Evolutionary conservation across 2,888 invertebrate genomes (phyloP).

Genomic region (Macrophya alboannulata): DNA sequence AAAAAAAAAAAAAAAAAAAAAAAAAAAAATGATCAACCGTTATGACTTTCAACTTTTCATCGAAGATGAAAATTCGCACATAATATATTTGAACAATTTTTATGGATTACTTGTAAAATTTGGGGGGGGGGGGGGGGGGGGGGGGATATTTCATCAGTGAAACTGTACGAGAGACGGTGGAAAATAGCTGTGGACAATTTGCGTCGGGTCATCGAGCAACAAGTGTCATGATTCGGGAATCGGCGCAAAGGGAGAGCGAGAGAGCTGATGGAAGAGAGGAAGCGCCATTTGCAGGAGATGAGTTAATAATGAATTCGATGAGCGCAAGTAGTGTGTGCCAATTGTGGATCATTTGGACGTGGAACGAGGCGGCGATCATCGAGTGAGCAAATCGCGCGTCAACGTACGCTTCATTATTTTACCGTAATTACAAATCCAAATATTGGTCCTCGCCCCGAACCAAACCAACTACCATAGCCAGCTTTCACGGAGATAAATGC

Average conservation of each 20-base stretch:
- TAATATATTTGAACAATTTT: too few relatives aligned
- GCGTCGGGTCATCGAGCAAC: conserved; percentile 65
- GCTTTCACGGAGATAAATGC: background rate
- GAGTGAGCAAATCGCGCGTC: conserved; percentile 28
- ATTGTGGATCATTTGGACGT: background rate
- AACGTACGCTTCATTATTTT: conserved; percentile 36
- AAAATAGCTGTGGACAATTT: background rate
- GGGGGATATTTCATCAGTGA: background rate
- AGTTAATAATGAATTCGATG: conserved; percentile 61
- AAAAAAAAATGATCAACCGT: background rate
- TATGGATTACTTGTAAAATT: background rate
- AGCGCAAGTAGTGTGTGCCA: conserved; percentile 53
- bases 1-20: conserved; percentile 59
- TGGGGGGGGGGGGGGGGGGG: background rate
- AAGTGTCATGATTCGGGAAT: conserved; percentile 64
- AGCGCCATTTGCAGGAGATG: conserved; percentile 56
- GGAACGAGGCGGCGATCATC: conserved; percentile 6
- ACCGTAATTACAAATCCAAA: conserved; percentile 44
- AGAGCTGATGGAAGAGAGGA: conserved; percentile 28
- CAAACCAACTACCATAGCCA: too few relatives aligned
- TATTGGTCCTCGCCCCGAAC: conserved; percentile 9
- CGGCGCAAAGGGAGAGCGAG: conserved; percentile 37
- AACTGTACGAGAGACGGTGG: too few relatives aligned
- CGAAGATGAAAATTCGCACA: too few relatives aligned
- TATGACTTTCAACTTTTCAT: too few relatives aligned